Conservation (phyloP, 64 coral and sea anemone species). For the Porites lutea region DNA sequence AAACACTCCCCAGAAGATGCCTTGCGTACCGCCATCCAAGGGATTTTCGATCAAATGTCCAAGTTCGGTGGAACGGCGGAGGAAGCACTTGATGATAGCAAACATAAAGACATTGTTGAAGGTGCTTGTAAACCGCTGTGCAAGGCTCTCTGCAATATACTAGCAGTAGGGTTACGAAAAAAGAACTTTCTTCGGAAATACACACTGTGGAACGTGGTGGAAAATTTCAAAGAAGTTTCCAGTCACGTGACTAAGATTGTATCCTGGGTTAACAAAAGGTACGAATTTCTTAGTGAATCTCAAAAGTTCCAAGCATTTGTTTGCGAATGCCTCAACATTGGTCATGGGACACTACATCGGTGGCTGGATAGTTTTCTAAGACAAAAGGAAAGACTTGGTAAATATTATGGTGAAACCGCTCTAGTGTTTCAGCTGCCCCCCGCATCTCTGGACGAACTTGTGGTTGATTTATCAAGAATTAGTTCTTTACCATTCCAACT, state of each 20-base stretch:
- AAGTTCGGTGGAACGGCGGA: background rate
- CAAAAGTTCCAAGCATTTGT: conserved; percentile 47
- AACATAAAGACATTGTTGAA: background rate
- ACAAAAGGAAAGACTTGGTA: conserved; percentile 1
- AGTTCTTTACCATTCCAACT: conserved; percentile 14
- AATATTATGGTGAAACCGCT: conserved; percentile 9
- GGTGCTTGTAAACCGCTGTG: background rate
- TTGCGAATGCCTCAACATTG: conserved; percentile 40
- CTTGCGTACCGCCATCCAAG: background rate
- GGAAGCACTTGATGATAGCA: conserved; percentile 7
- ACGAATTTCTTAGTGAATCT: background rate
- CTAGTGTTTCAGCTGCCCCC: background rate
- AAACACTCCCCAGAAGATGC: background rate
- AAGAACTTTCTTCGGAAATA: conserved; percentile 2
- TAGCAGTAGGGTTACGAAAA: conserved; percentile 29
- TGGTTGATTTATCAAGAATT: conserved; percentile 9
- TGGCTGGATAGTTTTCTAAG: background rate
- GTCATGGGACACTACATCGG: background rate
- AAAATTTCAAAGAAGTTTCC: conserved; percentile 22
- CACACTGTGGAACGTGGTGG: conserved; percentile 19
- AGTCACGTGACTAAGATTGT: background rate
- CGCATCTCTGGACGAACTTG: background rate
- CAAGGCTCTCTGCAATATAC: conserved; percentile 18
- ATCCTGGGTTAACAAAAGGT: conserved; percentile 21
- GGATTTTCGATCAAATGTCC: background rate